Conservation (phyloP, 1,140 invertebrate species). For the Caenorhabditis briggsae region DNA sequence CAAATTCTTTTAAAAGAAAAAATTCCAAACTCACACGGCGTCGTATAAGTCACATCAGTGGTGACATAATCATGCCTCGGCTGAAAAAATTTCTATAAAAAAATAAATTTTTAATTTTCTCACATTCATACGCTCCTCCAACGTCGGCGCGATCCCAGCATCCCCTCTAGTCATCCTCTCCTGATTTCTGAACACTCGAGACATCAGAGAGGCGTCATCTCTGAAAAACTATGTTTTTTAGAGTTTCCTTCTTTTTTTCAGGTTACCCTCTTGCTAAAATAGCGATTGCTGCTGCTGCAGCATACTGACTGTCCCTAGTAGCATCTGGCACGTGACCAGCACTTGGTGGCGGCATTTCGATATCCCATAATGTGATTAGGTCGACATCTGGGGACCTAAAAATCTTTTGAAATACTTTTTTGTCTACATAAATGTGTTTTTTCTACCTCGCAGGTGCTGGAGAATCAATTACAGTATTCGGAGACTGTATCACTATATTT, state of each 20-base stretch:
- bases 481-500: constrained; percentile 49
- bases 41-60: constrained; percentile 32
- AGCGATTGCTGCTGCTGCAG: constrained; percentile 14
- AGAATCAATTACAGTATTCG: constrained; percentile 29
- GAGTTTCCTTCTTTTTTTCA: neutral
- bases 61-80: neutral
- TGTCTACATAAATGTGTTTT: too few relatives aligned
- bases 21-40: neutral
- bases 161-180: neutral
- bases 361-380: constrained; percentile 40
- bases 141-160: neutral
- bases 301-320: constrained; percentile 32
- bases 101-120: neutral
- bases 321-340: constrained; percentile 28
- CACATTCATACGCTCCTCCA: neutral
- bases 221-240: neutral
- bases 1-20: neutral
- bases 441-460: constrained; percentile 26
- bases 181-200: neutral
- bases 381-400: constrained; percentile 21
- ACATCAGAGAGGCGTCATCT: neutral
- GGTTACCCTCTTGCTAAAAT: constrained; percentile 31
- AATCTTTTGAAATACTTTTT: neutral
- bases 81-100: neutral
- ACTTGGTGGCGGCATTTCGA: constrained; percentile 25